A percentile compares a stretch with the other conserved stretches of the same genome.
These are phyloP conservation scores for Watsonalla binaria DNA, from an alignment of 2,888 invertebrate genomes.

Conservation along the genomic window DNA sequence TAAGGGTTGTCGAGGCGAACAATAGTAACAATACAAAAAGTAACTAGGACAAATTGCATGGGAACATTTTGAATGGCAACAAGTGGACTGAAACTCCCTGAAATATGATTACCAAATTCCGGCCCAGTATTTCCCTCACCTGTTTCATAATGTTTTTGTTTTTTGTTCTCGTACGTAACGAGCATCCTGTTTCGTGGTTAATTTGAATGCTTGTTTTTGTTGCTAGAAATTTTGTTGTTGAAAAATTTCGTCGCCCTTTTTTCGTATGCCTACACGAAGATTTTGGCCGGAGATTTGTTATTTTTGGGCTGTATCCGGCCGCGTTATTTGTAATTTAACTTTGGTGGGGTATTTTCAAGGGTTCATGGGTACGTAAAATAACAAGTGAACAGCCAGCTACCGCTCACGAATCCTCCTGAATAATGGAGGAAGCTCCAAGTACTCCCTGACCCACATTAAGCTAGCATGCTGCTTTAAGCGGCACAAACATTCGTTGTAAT, in stretches of 20 bases:
- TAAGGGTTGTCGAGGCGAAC: constrained; percentile 13
- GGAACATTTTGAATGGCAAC: constrained; percentile 38
- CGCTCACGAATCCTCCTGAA: constrained; percentile 1
- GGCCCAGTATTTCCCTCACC: constrained; percentile 47
- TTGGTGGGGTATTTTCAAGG: constrained; percentile 7
- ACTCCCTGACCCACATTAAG: constrained; percentile 41
- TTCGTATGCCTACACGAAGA: constrained; percentile 10
- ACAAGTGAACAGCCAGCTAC: not conserved
- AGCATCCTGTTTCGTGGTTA: constrained; percentile 67
- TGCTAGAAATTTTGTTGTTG: constrained; percentile 47
- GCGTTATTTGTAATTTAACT: constrained; percentile 1
- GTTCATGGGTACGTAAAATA: not conserved
- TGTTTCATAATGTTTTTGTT: constrained; percentile 52
- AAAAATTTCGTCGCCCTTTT: constrained; percentile 42
- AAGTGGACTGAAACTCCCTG: constrained; percentile 44
- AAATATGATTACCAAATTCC: constrained; percentile 59
- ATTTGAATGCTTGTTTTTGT: constrained; percentile 68
- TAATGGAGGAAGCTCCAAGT: constrained; percentile 16
- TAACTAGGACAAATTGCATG: constrained; percentile 29
- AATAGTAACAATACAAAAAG: constrained; percentile 23
- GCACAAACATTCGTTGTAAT: constrained; percentile 22
- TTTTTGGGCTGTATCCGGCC: not conserved
- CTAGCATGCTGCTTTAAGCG: constrained; percentile 24
- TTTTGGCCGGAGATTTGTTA: constrained; percentile 12
- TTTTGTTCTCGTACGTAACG: constrained; percentile 56